These are phyloP conservation scores for Antedon bifida DNA, from an alignment of 35 echinoderm and acorn worm genomes.

Conservation along the genomic window DNA sequence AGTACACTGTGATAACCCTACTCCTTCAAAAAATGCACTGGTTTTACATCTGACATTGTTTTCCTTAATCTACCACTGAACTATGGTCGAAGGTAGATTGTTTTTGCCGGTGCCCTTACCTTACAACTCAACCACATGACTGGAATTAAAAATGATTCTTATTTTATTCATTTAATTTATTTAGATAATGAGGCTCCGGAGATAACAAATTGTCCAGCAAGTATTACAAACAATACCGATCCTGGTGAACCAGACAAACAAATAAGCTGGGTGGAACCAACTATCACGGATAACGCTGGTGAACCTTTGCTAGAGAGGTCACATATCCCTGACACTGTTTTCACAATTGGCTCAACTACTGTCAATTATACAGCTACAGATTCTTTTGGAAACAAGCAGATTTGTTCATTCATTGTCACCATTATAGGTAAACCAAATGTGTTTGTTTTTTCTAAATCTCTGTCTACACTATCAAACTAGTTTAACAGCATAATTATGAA, in stretches of 20 bases:
- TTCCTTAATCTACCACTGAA: too few relatives aligned
- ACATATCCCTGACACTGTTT: neutral
- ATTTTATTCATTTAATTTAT: neutral
- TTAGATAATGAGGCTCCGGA: neutral
- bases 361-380: slow-evolving; percentile 6
- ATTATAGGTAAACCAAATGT: neutral
- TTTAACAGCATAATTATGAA: too few relatives aligned
- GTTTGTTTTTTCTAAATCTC: neutral
- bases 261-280: neutral
- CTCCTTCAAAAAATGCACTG: too few relatives aligned
- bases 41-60: too few relatives aligned
- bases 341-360: neutral
- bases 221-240: neutral
- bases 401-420: slow-evolving; percentile 6
- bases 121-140: too few relatives aligned
- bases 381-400: neutral
- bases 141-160: too few relatives aligned
- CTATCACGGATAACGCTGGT: neutral
- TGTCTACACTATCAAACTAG: too few relatives aligned
- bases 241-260: neutral
- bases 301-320: neutral
- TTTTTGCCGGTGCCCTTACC: too few relatives aligned
- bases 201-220: neutral
- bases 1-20: too few relatives aligned
- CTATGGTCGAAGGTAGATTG: too few relatives aligned